Conservation (phyloP, 1,140 invertebrate species). For the Drosophila novamexicana region DNA sequence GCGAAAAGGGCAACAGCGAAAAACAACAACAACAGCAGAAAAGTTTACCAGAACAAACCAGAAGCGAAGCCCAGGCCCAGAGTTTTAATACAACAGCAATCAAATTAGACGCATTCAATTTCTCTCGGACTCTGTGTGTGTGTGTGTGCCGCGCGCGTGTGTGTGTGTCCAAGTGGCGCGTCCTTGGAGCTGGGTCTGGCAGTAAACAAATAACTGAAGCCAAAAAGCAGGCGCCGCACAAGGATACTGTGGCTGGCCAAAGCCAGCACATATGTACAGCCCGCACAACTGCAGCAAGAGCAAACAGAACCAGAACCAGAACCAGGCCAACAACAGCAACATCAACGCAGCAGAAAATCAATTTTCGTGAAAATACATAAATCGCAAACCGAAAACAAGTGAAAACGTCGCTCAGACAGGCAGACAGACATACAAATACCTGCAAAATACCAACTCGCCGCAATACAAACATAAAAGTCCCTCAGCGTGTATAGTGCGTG, state of each 20-base stretch:
- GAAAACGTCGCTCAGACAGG: slow-evolving; percentile 36
- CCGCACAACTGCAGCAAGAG: slow-evolving; percentile 16
- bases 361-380: slow-evolving; percentile 71
- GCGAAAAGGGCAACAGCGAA: slow-evolving; percentile 31
- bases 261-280: background rate
- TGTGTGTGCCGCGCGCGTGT: slow-evolving; percentile 35
- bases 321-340: slow-evolving; percentile 56
- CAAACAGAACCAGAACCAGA: slow-evolving; percentile 3
- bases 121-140: slow-evolving; percentile 39
- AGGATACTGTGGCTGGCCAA: slow-evolving; percentile 25
- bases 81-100: slow-evolving; percentile 41
- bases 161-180: slow-evolving; percentile 45
- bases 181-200: slow-evolving; percentile 63
- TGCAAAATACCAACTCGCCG: slow-evolving; percentile 8
- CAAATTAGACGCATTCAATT: slow-evolving; percentile 59
- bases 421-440: slow-evolving; percentile 23
- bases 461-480: background rate
- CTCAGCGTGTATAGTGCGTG: background rate
- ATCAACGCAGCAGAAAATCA: slow-evolving; percentile 59
- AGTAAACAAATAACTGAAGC: slow-evolving; percentile 46
- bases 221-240: slow-evolving; percentile 51
- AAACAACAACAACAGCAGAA: slow-evolving; percentile 31
- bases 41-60: slow-evolving; percentile 7
- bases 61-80: slow-evolving; percentile 19
- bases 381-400: slow-evolving; percentile 50